Base-by-base conservation (phyloP, 2,888 invertebrate genomes). In the Agrotis exclamationis region DNA sequence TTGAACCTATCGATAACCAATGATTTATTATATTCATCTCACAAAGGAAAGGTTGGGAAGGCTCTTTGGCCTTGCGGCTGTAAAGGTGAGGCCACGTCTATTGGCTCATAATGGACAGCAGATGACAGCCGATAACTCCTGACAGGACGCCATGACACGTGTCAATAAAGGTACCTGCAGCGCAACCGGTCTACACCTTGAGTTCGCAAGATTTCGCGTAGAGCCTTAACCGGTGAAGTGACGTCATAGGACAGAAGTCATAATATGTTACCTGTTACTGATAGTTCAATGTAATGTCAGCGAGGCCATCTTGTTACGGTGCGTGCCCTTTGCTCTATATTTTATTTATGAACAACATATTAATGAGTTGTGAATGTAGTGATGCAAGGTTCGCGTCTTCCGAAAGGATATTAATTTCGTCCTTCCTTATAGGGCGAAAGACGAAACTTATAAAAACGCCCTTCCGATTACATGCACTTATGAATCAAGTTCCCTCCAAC, bases 121-220 rank as follows among this genome's bases (percentile, higher is more conserved):
- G 94, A 95, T 95, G 95, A 94, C 94, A 94, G 93, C 87, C 79
- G 94, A 94, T 93, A 94, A 89, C 86, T 84, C 85, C 78, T 75
- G 79, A 73, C 75, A 76, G 82, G 76, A 79, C 75, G 81, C 60
- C 67, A 63, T 77, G 73, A 76, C 82, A 72, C 58, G 58, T 70
- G 74, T 77, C 85, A 78, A 77, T 69, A 81, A 82, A 60, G 51
- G 59, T 63, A 60, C 62, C 65, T 24, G 71, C 69, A 80, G 70
- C 70, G 62, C 60, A 78, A 80, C 77, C 76, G 71, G 79, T 71
- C 56, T 51, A 9, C 56, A 54, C 82, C 84, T 82, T 80, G 73
- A 74, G 57, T 50, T 44, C 33, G 48, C 50, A 62, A 73, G 56
- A 62, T 70, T 74, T 77, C 50, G 70, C 33, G 50, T n/a, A 60